Conservation (phyloP, 2,113 vertebrate genomes). For the Chaenocephalus aceratus region DNA sequence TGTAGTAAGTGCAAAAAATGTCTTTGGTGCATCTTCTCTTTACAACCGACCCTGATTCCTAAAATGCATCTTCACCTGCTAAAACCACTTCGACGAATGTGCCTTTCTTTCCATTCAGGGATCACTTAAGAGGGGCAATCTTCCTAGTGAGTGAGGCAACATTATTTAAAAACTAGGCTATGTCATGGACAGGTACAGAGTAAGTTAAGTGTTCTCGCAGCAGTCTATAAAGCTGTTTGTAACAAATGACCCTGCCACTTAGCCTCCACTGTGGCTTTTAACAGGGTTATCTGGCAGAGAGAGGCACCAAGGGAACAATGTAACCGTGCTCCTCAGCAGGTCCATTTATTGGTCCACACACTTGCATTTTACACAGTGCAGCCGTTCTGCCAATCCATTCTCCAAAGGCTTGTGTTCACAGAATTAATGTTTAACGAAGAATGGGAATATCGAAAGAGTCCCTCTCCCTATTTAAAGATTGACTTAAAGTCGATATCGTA, state of each 20-base stretch:
- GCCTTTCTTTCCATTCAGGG: background rate
- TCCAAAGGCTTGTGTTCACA: background rate
- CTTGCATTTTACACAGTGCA: constrained; percentile 10
- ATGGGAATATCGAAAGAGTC: background rate
- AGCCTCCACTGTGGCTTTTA: constrained; percentile 41
- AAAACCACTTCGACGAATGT: background rate
- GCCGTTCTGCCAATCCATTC: background rate
- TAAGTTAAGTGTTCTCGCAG: constrained; percentile 34
- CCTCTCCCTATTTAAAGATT: too few species aligned
- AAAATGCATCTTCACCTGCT: background rate
- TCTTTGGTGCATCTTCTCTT: background rate
- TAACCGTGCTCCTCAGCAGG: constrained; percentile 24
- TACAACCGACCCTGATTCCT: background rate
- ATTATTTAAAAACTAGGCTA: constrained; percentile 13
- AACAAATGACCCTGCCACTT: constrained; percentile 41
- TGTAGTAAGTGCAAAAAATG: background rate
- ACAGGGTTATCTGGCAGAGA: constrained; percentile 27
- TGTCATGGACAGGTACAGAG: constrained; percentile 9
- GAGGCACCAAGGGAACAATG: constrained; percentile 32
- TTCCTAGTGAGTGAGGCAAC: background rate
- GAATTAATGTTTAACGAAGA: background rate
- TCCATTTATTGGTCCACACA: constrained; percentile 41
- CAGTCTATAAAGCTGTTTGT: constrained; percentile 45
- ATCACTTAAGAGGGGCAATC: background rate
- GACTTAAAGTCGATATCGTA: too few species aligned